Conservation (phyloP, 30 jellyfish, hydroid and myxozoan genomes). For the Chironex yamaguchii region DNA sequence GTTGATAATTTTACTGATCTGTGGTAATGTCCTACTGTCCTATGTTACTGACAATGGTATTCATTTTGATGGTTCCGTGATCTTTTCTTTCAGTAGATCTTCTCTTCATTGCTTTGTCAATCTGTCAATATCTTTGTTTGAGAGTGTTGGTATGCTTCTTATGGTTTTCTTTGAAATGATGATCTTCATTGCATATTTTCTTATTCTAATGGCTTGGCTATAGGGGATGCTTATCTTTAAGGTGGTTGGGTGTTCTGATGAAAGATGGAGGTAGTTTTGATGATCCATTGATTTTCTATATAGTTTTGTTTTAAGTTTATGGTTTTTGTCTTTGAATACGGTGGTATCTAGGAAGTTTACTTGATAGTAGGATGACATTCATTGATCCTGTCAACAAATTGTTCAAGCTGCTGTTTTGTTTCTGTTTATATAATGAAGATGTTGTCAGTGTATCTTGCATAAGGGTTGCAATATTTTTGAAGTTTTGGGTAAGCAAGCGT, state of each 20-base stretch:
- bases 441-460: slow-evolving; percentile 29
- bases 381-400: slow-evolving; percentile 3
- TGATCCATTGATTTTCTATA: slow-evolving; percentile 35
- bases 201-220: slow-evolving; percentile 18
- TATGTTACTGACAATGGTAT: not conserved
- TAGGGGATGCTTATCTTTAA: slow-evolving; percentile 35
- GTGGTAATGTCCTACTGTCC: not conserved
- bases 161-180: not conserved
- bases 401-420: not conserved
- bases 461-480: not conserved
- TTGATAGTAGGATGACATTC: slow-evolving; percentile 5
- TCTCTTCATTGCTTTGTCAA: not conserved
- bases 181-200: slow-evolving; percentile 9
- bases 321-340: slow-evolving; percentile 18
- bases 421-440: slow-evolving; percentile 21
- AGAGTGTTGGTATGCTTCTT: not conserved
- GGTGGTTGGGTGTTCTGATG: slow-evolving; percentile 25
- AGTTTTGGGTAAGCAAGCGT: not conserved
- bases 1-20: not conserved
- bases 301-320: slow-evolving; percentile 25
- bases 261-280: slow-evolving; percentile 16
- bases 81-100: not conserved
- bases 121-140: not conserved
- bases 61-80: not conserved
- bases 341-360: slow-evolving; percentile 11